These are phyloP conservation scores for Carcina quercana DNA, from an alignment of 2,888 invertebrate species.

Conservation along the genomic window DNA sequence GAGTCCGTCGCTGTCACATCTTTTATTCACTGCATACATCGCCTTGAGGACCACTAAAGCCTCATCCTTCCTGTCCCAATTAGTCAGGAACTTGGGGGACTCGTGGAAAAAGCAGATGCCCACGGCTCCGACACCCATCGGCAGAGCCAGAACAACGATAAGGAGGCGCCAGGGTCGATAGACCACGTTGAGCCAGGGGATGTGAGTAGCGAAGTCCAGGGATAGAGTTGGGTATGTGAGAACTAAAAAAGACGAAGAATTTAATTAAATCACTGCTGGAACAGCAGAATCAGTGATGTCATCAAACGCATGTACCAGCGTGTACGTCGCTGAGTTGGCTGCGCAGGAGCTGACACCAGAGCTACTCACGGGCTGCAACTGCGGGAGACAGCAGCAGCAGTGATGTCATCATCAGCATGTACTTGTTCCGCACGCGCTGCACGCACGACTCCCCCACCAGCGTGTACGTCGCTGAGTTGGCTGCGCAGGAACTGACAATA, in stretches of 20 bases:
- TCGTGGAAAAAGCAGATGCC: conserved; percentile 79
- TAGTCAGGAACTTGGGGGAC: conserved; percentile 85
- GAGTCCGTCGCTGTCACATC: conserved; percentile 34
- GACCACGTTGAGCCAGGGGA: conserved; percentile 61
- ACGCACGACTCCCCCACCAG: conserved; percentile 73
- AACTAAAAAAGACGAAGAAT: conserved; percentile 48
- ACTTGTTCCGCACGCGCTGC: conserved; percentile 48
- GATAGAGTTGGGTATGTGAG: conserved; percentile 80
- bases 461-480: conserved; percentile 74
- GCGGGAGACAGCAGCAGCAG: conserved; percentile 55
- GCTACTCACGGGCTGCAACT: conserved; percentile 47
- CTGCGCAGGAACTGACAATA: conserved; percentile 56
- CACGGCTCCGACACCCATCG: conserved; percentile 69
- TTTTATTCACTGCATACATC: conserved; percentile 50
- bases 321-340: conserved; percentile 73
- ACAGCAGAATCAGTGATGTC: background rate
- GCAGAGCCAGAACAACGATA: conserved; percentile 62
- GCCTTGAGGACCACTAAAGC: conserved; percentile 67
- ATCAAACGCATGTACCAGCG: conserved; percentile 51
- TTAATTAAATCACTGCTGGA: background rate
- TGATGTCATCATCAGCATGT: conserved; percentile 62
- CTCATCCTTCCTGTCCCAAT: conserved; percentile 74
- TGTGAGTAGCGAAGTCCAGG: conserved; percentile 46
- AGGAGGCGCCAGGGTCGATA: conserved; percentile 85
- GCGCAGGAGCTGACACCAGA: conserved; percentile 51